Evolutionary conservation across 1,140 invertebrate genomes (phyloP).

Genomic region (Hyphantria cunea): DNA sequence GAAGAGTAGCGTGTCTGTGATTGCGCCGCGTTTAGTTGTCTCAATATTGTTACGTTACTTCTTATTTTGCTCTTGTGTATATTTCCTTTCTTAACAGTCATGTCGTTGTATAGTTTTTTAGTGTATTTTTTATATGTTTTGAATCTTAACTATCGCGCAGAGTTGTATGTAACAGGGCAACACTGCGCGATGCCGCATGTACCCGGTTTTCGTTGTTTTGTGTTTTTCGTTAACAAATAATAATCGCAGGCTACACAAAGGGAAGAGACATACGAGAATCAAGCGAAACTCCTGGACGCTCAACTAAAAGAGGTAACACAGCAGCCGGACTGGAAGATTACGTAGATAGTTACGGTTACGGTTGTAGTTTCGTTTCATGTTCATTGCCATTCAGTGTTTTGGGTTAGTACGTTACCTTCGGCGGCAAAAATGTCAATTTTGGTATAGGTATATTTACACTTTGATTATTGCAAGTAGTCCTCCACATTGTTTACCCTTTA

Average conservation of each 20-base stretch:
- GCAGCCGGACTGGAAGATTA: constrained; percentile 36
- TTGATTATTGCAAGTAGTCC: too few species aligned
- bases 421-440: constrained; percentile 25
- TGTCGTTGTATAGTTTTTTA: constrained; percentile 53
- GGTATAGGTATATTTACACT: too few species aligned
- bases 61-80: constrained; percentile 56
- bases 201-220: constrained; percentile 66
- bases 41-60: constrained; percentile 38
- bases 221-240: constrained; percentile 70
- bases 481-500: too few species aligned
- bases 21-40: constrained; percentile 43
- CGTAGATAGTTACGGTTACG: constrained; percentile 70
- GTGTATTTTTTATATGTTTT: constrained; percentile 38
- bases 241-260: constrained; percentile 94
- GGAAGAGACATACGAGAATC: constrained; percentile 97
- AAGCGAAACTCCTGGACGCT: constrained; percentile 95
- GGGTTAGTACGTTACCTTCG: constrained; percentile 40
- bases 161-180: constrained; percentile 37
- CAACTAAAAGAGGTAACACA: constrained; percentile 95
- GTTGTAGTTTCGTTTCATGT: constrained; percentile 64
- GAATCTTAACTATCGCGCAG: constrained; percentile 44
- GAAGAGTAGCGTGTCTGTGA: constrained; percentile 56
- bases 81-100: constrained; percentile 52
- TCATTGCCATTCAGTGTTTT: constrained; percentile 61
- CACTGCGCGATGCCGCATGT: constrained; percentile 64